Evolutionary conservation across 2,113 vertebrate species (phyloP).

Genomic region (Odocoileus hemionus): DNA sequence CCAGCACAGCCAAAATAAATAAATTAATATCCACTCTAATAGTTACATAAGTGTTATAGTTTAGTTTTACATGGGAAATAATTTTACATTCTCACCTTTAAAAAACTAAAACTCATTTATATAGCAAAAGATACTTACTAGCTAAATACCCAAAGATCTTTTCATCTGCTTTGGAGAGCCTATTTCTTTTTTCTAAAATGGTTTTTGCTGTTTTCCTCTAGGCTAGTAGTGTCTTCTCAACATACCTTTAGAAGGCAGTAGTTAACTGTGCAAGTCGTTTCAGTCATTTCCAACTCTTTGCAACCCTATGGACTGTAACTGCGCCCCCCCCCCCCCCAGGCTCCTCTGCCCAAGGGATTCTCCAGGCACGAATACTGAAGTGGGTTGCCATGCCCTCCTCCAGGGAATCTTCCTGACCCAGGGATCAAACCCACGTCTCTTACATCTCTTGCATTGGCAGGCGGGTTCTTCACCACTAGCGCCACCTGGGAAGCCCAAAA

Average conservation of each 20-base stretch:
- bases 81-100: slow-evolving; percentile 7
- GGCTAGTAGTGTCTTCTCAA: slow-evolving; percentile 38
- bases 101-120: slow-evolving; percentile 10
- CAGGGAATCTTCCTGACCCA: not conserved
- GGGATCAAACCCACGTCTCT: not conserved
- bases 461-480: not conserved
- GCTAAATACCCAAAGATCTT: slow-evolving; percentile 39
- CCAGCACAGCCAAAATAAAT: not conserved
- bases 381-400: not conserved
- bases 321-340: not conserved
- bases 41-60: slow-evolving; percentile 19
- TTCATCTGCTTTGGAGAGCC: slow-evolving; percentile 33
- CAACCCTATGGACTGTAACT: not conserved
- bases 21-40: not conserved
- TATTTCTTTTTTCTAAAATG: slow-evolving; percentile 33
- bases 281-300: not conserved
- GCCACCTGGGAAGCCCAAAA: not conserved
- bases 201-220: slow-evolving; percentile 43
- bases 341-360: not conserved
- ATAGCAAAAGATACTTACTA: not conserved
- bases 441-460: not conserved
- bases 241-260: slow-evolving; percentile 55
- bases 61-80: slow-evolving; percentile 44
- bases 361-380: not conserved
- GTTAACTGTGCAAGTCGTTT: not conserved